Evolutionary conservation across 2,888 invertebrate species (phyloP), one percentile per base, ranked within the genome.

Genomic region (Idaea dimidiata): DNA sequence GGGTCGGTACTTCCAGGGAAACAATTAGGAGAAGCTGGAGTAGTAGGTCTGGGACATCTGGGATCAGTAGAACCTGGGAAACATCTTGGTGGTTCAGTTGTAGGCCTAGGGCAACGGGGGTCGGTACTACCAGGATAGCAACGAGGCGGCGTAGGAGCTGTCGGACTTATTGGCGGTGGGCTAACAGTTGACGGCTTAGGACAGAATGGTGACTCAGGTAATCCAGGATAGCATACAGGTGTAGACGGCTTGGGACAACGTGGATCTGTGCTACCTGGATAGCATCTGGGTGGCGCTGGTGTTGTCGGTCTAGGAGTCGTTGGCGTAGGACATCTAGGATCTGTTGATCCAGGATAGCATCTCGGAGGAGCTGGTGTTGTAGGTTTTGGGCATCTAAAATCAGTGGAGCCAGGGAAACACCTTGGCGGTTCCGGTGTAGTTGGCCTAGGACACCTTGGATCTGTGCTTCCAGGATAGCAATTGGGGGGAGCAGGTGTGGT

Each of bases 91-190:
- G 75, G 75, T 18, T 73, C 66, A 0, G 78, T 74, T 0, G 83
- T 73, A 10, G 79, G 79, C 65, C 75, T 75, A n/a, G 85, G 87
- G 59, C 88, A 88, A 1, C 78, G 67, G 0, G 85, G 83, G 72
- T 90, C 79, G 4, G 77, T 72, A 1, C 83, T 81, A 0, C 87
- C 87, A n/a, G 69, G 73, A 68, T 73, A 78, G 71, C 65, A 69
- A 16, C 70, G 73, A 68, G 69, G 72, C n/a, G 74, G 73, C n/a
- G 66, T 61, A 33, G 33, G 33, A 33, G 8, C 7, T 33, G 33
- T 33, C 14, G 33, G 33, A 10, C 33, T 33, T 33, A 33, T 10
- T 6, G 33, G 7, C 14, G 71, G 77, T 8, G 78, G 77, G 10
- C 69, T 58, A 0, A 78, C 80, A 58, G 84, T 62, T 76, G 71